phyloP scores from a whole-genome alignment of 2,113 vertebrate genomes.

The Microtus pennsylvanicus region DNA sequence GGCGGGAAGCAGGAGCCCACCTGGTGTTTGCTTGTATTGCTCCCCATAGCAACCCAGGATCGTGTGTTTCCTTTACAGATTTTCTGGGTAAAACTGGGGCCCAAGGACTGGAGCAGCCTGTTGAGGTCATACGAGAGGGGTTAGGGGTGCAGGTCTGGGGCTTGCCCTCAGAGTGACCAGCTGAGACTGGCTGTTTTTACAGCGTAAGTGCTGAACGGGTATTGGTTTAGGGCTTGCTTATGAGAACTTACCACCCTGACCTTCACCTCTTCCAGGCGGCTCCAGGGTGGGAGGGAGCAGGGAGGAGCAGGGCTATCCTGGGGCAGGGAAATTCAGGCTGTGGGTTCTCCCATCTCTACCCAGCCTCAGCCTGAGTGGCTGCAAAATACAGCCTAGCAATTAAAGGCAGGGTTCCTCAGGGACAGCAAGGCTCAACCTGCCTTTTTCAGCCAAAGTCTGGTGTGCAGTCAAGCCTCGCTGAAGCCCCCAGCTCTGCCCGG shows the following conservation, averaged over 20 bases:
- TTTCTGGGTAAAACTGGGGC: not conserved
- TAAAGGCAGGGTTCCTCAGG: not conserved
- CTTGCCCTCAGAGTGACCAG: not conserved
- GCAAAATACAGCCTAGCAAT: not conserved
- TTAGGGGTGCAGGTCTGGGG: not conserved
- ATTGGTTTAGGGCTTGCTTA: fast-evolving
- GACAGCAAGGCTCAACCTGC: not conserved
- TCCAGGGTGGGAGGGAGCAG: not conserved
- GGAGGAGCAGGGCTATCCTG: not conserved
- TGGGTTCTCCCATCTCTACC: not conserved
- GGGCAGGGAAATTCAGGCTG: too few relatives aligned
- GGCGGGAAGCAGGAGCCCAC: not conserved
- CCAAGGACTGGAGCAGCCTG: not conserved
- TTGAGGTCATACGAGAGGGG: not conserved
- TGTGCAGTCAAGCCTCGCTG: not conserved
- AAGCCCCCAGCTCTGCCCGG: not conserved
- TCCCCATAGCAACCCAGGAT: not conserved
- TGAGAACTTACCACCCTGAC: too few relatives aligned
- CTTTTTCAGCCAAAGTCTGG: not conserved
- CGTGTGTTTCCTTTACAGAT: not conserved
- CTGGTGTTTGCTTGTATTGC: not conserved
- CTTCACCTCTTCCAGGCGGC: not conserved
- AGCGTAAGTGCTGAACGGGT: not conserved
- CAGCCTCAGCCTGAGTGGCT: not conserved
- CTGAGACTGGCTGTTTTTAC: not conserved